A percentile compares a stretch with the other conserved stretches of the same genome.
These are phyloP conservation scores for Druon quercuslanigerum DNA, from an alignment of 1,140 invertebrate species.

Conservation along the genomic window DNA sequence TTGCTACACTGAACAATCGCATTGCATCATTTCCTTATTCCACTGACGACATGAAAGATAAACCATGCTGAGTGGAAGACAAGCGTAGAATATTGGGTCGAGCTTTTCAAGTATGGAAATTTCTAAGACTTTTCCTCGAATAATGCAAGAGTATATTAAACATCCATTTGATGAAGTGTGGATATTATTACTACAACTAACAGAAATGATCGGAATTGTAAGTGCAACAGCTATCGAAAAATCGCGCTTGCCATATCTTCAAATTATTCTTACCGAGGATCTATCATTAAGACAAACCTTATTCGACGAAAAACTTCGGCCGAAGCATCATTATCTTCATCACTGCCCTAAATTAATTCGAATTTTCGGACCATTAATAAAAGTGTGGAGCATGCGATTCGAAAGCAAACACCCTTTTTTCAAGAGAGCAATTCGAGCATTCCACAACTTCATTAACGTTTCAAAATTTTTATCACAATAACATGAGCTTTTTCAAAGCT, in stretches of 20 bases:
- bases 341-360: conserved; percentile 4
- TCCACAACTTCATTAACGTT: no score
- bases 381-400: no score
- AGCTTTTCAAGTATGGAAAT: conserved; percentile 25
- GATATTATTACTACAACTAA: conserved; percentile 3
- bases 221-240: conserved; percentile 18
- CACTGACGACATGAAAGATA: not conserved
- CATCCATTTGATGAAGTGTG: conserved; percentile 30
- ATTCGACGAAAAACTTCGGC: conserved; percentile 14
- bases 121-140: conserved; percentile 9
- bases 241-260: conserved; percentile 7
- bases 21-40: not conserved
- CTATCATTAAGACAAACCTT: conserved; percentile 4
- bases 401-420: no score
- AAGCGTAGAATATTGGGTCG: not conserved
- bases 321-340: conserved; percentile 29
- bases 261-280: conserved; percentile 1
- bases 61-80: not conserved
- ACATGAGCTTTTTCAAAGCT: not conserved
- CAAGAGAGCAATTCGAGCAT: no score
- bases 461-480: conserved; percentile 30
- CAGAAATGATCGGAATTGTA: not conserved
- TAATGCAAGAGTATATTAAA: conserved; percentile 11
- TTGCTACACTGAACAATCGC: conserved; percentile 29
- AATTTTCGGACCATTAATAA: no score